Percentiles rank a stretch among this genome's conserved stretches.
phyloP scores from a whole-genome alignment of 2,113 vertebrate species.

The Ranitomeya imitator region DNA sequence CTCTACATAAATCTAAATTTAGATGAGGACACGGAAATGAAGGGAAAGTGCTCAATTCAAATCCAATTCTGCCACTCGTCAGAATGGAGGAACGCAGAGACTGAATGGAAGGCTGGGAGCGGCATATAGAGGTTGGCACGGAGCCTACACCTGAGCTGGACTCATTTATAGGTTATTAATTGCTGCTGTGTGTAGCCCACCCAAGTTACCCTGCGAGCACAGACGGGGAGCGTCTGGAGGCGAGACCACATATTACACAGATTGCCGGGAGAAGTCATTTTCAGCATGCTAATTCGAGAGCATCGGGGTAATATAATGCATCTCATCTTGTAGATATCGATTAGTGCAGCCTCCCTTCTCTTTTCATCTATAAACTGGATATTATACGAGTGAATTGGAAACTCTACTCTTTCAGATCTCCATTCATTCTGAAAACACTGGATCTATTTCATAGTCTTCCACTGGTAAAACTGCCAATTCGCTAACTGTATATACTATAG shows the following conservation, averaged over 20 bases:
- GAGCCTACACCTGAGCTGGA: no score
- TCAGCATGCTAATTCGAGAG: background rate
- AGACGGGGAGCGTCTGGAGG: background rate
- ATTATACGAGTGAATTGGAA: background rate
- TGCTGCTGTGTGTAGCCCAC: background rate
- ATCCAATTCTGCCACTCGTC: background rate
- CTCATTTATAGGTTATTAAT: background rate
- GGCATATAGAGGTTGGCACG: background rate
- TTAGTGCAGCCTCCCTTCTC: background rate
- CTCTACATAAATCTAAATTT: constrained; percentile 47
- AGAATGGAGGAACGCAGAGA: background rate
- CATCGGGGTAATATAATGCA: background rate
- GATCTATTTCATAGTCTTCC: background rate
- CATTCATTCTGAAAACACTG: background rate
- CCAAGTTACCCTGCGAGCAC: background rate
- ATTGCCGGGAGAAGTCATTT: background rate
- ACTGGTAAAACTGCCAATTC: background rate
- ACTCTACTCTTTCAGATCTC: background rate
- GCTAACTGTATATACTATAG: background rate
- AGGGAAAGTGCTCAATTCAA: constrained; percentile 2
- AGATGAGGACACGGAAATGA: constrained; percentile 26
- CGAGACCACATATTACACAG: background rate
- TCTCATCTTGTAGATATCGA: background rate
- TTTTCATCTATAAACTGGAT: background rate
- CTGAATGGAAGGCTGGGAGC: background rate